phyloP scores from a whole-genome alignment of 2,888 invertebrate genomes.

The Zygogramma bicolorata region DNA sequence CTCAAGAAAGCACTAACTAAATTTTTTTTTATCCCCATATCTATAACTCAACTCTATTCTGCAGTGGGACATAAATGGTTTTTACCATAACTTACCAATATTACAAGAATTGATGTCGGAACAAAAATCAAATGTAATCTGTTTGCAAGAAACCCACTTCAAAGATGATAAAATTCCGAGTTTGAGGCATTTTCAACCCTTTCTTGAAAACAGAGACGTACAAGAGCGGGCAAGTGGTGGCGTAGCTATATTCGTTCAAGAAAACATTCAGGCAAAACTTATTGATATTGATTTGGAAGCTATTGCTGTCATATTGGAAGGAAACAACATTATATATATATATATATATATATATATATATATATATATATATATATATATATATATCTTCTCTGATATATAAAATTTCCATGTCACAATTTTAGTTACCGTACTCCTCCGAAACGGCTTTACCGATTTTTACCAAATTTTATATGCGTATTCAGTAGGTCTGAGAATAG shows the following conservation, averaged over 20 bases:
- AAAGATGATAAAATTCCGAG: neutral
- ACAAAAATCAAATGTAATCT: neutral
- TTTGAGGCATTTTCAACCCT: neutral
- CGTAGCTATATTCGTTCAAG: neutral
- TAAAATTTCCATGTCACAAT: too few relatives aligned
- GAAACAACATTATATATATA: neutral
- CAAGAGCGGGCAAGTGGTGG: too few relatives aligned
- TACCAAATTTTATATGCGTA: too few relatives aligned
- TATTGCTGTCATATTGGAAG: neutral
- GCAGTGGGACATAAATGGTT: constrained; percentile 2
- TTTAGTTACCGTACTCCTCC: too few relatives aligned
- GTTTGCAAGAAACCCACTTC: neutral
- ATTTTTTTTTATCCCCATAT: too few relatives aligned
- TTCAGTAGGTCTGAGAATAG: too few relatives aligned
- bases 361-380: too few relatives aligned
- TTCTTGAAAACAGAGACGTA: neutral
- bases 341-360: too few relatives aligned
- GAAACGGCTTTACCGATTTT: too few relatives aligned
- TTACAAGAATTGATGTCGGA: neutral
- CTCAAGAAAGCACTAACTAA: neutral
- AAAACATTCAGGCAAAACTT: neutral
- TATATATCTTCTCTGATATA: too few relatives aligned
- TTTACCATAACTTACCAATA: neutral
- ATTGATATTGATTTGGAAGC: neutral
- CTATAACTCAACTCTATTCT: neutral